Conservation (phyloP, 2,113 vertebrate genomes). For the Aspiorhynchus laticeps region DNA sequence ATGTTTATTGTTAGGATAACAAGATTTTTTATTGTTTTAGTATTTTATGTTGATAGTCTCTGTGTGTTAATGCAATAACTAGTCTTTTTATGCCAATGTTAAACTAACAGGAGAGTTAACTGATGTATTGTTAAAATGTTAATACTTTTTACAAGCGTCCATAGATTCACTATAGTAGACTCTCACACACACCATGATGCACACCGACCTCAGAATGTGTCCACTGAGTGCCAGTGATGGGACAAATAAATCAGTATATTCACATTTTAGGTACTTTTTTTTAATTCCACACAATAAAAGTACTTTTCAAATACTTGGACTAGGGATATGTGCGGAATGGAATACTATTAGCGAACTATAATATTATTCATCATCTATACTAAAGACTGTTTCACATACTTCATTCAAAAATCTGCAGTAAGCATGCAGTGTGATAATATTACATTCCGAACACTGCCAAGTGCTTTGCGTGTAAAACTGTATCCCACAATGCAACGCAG, state of each 20-base stretch:
- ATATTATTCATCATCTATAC: background rate
- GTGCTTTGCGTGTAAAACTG: background rate
- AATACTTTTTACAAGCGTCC: background rate
- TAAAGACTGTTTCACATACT: background rate
- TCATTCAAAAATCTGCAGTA: background rate
- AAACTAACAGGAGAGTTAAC: slow-evolving; percentile 22
- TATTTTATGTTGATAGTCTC: slow-evolving; percentile 13
- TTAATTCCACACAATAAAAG: too few species aligned
- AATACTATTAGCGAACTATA: background rate
- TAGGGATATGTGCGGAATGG: background rate
- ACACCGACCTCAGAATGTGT: slow-evolving; percentile 14
- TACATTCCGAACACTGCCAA: background rate
- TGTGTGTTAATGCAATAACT: background rate
- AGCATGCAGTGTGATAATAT: background rate
- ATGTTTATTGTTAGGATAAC: background rate
- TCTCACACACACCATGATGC: slow-evolving; percentile 1
- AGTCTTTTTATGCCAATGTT: background rate
- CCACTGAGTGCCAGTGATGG: background rate
- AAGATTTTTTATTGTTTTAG: background rate
- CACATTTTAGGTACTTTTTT: background rate
- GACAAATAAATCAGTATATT: background rate
- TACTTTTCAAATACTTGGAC: background rate
- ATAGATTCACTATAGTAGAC: background rate
- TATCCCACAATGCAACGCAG: slow-evolving; percentile 12
- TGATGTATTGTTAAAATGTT: background rate